Evolutionary conservation across 2,113 vertebrate genomes (phyloP).

Genomic region (Telmatochromis bifrenatus): DNA sequence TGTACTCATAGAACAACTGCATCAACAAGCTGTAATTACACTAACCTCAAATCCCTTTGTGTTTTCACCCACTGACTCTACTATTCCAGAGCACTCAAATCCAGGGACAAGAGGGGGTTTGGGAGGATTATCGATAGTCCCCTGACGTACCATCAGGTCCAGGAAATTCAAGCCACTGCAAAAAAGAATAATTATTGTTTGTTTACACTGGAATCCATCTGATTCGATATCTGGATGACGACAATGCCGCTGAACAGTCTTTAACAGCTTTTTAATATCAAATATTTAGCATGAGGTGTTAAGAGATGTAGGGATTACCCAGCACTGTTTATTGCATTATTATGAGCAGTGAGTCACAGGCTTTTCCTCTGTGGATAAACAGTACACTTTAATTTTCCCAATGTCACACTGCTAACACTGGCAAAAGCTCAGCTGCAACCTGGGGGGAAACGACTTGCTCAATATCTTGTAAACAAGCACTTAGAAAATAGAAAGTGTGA

Average conservation of each 20-base stretch:
- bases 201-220: not conserved
- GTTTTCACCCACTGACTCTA: slow-evolving; percentile 87
- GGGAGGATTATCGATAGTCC: slow-evolving; percentile 93
- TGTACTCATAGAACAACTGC: not conserved
- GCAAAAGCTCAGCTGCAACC: not conserved
- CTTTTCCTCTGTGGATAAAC: not conserved
- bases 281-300: not conserved
- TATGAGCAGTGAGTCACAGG: slow-evolving; percentile 18
- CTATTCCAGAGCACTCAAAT: slow-evolving; percentile 95
- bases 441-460: not conserved
- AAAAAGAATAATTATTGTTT: slow-evolving; percentile 3
- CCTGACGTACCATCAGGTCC: slow-evolving; percentile 97
- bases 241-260: not conserved
- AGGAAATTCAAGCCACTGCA: slow-evolving; percentile 94
- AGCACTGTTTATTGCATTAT: not conserved
- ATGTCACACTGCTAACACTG: not conserved
- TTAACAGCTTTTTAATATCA: not conserved
- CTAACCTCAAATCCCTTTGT: slow-evolving; percentile 92
- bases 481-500: not conserved
- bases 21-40: not conserved
- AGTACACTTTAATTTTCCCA: not conserved
- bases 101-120: slow-evolving; percentile 93
- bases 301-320: not conserved
- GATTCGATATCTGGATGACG: not conserved
- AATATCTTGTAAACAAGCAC: not conserved